Evolutionary conservation across 1,140 invertebrate genomes (phyloP).

Genomic region (Mylabris phalerata): DNA sequence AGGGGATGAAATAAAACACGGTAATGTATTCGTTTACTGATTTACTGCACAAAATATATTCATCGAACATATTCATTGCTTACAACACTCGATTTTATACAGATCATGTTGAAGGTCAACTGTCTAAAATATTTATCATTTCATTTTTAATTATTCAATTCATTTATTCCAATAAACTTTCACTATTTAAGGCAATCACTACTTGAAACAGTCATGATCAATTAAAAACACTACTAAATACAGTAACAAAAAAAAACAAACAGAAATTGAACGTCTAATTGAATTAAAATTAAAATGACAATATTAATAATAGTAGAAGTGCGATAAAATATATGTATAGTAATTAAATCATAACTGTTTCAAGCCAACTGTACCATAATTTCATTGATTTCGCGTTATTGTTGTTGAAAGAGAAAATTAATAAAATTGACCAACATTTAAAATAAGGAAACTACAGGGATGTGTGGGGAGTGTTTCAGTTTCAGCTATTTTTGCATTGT

Average conservation of each 20-base stretch:
- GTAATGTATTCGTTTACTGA: slow-evolving; percentile 36
- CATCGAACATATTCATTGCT: slow-evolving; percentile 40
- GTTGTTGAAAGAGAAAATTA: too few species aligned
- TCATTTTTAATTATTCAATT: too few species aligned
- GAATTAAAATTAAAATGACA: too few species aligned
- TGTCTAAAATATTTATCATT: slow-evolving; percentile 7
- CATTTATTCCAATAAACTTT: too few species aligned
- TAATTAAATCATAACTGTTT: slow-evolving; percentile 17
- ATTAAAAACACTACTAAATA: background rate
- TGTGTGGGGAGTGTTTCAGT: too few species aligned
- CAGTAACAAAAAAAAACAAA: slow-evolving; percentile 1
- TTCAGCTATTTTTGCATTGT: too few species aligned
- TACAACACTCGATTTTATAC: slow-evolving; percentile 38
- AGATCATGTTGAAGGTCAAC: slow-evolving; percentile 36
- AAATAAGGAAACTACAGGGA: too few species aligned
- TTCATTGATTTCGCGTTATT: slow-evolving; percentile 1
- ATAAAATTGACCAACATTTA: too few species aligned
- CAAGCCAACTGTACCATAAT: slow-evolving; percentile 14
- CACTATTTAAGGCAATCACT: slow-evolving; percentile 16
- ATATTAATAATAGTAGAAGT: background rate
- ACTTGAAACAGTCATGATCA: slow-evolving; percentile 26
- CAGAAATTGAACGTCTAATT: background rate
- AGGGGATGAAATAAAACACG: slow-evolving; percentile 25
- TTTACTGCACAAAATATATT: slow-evolving; percentile 44
- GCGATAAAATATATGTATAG: too few species aligned